Evolutionary conservation across 2,888 invertebrate genomes (phyloP), one percentile per base, ranked within the genome.

Genomic region (Capitulum mitella): DNA sequence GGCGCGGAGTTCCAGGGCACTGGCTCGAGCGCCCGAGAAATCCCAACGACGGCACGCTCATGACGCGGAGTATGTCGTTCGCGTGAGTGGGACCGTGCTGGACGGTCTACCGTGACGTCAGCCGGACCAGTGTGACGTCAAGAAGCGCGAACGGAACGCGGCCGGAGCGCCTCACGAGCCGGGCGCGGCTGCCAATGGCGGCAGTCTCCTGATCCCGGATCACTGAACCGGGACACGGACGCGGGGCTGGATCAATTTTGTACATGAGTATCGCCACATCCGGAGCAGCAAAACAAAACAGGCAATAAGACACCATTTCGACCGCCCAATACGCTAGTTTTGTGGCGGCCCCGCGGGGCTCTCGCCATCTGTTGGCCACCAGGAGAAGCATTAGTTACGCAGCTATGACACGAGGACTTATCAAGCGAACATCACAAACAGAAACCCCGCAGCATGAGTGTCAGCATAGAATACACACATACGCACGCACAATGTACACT

Each of bases 361-460:
- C 70, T 2, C 70, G 40, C 70, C 70, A 40, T 70, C 70, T 26
- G 22, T 22, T 26, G 70, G 70, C 40, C 70, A 26, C 70, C 22
- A 29, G 6, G 40, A 37, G 70, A 37, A 70, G 70, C 40, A 70
- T 70, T 70, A 40, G 70, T 70, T 70, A 40, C 40, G 70, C 37
- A 37, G 70, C 70, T 40, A 64, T 70, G 70, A 70, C 70, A 40
- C 70, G n/a, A 40, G 70, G 70, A 37, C 37, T 37, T 70, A 70
- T 19, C 40, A 40, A 70, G 37, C 70, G 40, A 34, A 37, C 58
- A 64, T 64, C 64, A 64, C 64, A 34, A 64, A 64, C 64, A 64
- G 29, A 34, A 34, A 14, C 32, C 61, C 37, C 2, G 12, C 22
- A 29, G 19, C 26, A 26, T 40, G 70, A 37, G 29, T 1, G 3